Base-by-base conservation (phyloP, 2,113 vertebrate genomes). In the Sinocyclocheilus anophthalmus region DNA sequence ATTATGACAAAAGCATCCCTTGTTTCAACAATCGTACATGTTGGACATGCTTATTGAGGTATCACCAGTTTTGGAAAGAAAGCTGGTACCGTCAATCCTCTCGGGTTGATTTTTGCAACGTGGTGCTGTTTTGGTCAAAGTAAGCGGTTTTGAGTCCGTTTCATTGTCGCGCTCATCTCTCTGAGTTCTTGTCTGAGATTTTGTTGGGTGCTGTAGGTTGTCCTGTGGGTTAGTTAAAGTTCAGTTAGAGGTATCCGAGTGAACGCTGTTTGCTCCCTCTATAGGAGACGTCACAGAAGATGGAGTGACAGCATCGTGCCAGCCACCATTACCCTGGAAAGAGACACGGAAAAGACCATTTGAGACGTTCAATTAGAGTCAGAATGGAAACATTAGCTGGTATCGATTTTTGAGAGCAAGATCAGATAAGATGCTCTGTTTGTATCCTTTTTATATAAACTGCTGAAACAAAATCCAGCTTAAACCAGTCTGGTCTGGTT, bases 231-330 rank as follows among this genome's bases (percentile, higher is more conserved):
- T 90, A 9, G 65, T 55, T 75, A 89, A 87, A 90, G 91, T 91
- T 95, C 93, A 96, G 95, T 96, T 97, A 93, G 96, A 97, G 94
- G 96, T 97, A 95, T 97, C 96, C 81, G 96, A 97, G 94, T 97
- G 95, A 93, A 97, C 95, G 85, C 96, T 96, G 93, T 96, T 96
- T 81, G 96, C 96, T 91, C 96, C 96, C 95, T 97, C 96, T 88
- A 96, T 96, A 88, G 96, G 96, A 91, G 96, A 97, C 90, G 96
- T 97, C 94, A 97, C 96, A 88, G 96, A 97, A 93, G 96, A 96
- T 90, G 96, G 96, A 92, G 96, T 97, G 82, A 96, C 95, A 87
- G 95, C 95, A 79, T 96, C 96, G 93, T 96, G 96, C 96, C 96
- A 97, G 93, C 95, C 96, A 94, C 96, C 96, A 92, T 97, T 96